A percentile compares a stretch with the other conserved stretches of the same genome.
Conservation (phyloP, 2,888 invertebrate species). For the Ophioninae sp. region DNA sequence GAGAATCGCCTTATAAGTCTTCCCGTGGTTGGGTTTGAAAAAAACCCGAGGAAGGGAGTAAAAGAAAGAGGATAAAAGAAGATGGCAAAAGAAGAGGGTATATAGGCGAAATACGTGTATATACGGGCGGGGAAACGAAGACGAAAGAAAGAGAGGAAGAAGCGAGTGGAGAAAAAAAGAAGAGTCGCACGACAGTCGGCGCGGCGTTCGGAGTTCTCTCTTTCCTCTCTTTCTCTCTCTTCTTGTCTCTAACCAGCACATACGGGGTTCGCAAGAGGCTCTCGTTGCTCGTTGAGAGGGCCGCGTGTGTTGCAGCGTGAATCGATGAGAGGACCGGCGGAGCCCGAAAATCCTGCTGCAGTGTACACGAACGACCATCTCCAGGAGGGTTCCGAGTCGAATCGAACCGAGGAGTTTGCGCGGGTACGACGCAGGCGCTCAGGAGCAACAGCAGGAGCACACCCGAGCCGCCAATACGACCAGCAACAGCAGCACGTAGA, state of each 20-base stretch:
- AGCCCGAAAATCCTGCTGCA: slow-evolving; percentile 53
- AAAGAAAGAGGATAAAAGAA: slow-evolving; percentile 56
- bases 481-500: slow-evolving; percentile 49
- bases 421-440: slow-evolving; percentile 11
- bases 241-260: slow-evolving; percentile 32
- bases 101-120: slow-evolving; percentile 41
- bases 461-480: slow-evolving; percentile 24
- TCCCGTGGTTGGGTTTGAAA: slow-evolving; percentile 68
- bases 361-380: slow-evolving; percentile 35
- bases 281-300: slow-evolving; percentile 47
- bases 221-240: slow-evolving; percentile 38
- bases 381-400: slow-evolving; percentile 40
- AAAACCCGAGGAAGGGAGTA: slow-evolving; percentile 60
- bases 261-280: slow-evolving; percentile 40
- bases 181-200: slow-evolving; percentile 74
- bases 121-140: slow-evolving; percentile 10
- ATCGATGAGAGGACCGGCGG: slow-evolving; percentile 30
- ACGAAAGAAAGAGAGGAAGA: slow-evolving; percentile 55
- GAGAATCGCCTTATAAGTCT: slow-evolving; percentile 79
- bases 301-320: slow-evolving; percentile 30
- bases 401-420: slow-evolving; percentile 40
- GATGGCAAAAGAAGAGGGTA: slow-evolving; percentile 55
- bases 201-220: slow-evolving; percentile 60
- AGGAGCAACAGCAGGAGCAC: no score
- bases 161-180: slow-evolving; percentile 64